These are phyloP conservation scores for Cryptophagus acutangulus DNA, from an alignment of 2,888 invertebrate genomes.

Conservation along the genomic window DNA sequence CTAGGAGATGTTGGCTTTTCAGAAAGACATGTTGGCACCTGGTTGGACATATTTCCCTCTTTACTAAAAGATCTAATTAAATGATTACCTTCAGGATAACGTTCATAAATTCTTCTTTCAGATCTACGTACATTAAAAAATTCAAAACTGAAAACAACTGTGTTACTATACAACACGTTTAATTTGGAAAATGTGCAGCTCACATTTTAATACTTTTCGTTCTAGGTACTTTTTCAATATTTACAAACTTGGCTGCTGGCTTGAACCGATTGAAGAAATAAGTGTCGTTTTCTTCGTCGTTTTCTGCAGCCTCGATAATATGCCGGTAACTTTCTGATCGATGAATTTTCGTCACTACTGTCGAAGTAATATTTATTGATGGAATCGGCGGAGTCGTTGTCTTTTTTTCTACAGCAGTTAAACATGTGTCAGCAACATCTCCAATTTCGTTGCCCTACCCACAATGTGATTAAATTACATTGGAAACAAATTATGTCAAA, in stretches of 20 bases:
- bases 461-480: conserved; percentile 39
- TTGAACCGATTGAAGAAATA: conserved; percentile 45
- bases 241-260: conserved; percentile 43
- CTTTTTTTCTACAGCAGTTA: conserved; percentile 40
- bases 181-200: conserved; percentile 11
- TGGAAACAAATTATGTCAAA: conserved; percentile 47
- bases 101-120: conserved; percentile 47
- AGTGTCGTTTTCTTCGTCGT: conserved; percentile 22
- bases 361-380: conserved; percentile 42
- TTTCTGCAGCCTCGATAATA: conserved; percentile 44
- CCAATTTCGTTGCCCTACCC: conserved; percentile 52
- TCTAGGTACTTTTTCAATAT: conserved; percentile 44
- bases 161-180: conserved; percentile 7
- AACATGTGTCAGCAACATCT: conserved; percentile 54
- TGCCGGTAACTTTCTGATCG: conserved; percentile 51
- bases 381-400: conserved; percentile 31
- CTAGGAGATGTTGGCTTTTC: conserved; percentile 55
- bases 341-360: conserved; percentile 54
- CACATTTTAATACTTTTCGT: conserved; percentile 44
- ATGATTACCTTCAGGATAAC: conserved; percentile 46
- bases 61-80: conserved; percentile 46
- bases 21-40: conserved; percentile 44
- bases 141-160: conserved; percentile 44
- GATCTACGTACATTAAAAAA: conserved; percentile 50
- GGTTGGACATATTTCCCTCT: conserved; percentile 41